Percentiles rank a stretch among this genome's conserved stretches.
These are phyloP conservation scores for Myiozetetes cayanensis DNA, from an alignment of 2,113 vertebrate species.

Conservation along the genomic window DNA sequence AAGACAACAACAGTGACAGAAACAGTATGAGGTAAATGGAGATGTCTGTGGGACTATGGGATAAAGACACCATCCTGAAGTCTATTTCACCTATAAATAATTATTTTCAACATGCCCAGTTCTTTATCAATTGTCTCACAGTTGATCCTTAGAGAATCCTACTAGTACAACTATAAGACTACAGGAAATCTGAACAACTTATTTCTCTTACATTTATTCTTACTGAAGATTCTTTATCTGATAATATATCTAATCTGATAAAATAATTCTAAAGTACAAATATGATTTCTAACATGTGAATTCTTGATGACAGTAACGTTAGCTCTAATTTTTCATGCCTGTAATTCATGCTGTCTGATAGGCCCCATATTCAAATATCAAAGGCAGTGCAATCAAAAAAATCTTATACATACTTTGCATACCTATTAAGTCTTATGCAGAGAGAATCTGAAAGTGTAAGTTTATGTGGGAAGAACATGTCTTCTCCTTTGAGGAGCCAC, in stretches of 20 bases:
- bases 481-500: not conserved
- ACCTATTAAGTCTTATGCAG: not conserved
- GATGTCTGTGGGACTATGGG: not conserved
- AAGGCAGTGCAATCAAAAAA: not conserved
- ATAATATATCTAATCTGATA: not conserved
- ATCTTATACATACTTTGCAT: not conserved
- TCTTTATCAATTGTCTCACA: not conserved
- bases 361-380: not conserved
- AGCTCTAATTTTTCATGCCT: not conserved
- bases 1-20: not conserved
- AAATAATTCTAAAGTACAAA: not conserved
- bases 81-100: not conserved
- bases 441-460: not conserved
- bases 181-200: not conserved
- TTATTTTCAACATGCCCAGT: not conserved
- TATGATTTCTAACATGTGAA: not conserved
- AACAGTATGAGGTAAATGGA: not conserved
- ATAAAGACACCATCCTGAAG: not conserved
- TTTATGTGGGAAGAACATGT: accelerated
- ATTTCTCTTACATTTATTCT: not conserved
- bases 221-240: not conserved
- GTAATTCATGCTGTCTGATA: not conserved
- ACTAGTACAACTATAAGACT: not conserved
- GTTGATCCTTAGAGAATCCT: not conserved
- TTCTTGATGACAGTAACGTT: not conserved